Evolutionary conservation across 2,888 invertebrate species (phyloP).

Genomic region (Dioctria rufipes): DNA sequence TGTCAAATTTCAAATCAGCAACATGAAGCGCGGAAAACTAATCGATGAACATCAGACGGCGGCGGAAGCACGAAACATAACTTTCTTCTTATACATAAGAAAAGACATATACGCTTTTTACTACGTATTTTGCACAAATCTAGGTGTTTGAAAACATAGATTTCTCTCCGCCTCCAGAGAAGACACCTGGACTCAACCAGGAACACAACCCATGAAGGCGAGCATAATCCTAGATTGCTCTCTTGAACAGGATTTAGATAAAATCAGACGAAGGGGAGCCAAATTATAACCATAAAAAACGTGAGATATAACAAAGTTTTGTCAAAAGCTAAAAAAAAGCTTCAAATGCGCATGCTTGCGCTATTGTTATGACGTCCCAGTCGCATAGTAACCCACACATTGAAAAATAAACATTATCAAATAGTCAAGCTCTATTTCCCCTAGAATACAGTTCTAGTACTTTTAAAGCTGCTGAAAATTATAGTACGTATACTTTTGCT

Average conservation of each 20-base stretch:
- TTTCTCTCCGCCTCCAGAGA: no score
- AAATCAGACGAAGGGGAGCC: no score
- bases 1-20: conserved; percentile 23
- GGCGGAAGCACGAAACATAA: conserved; percentile 31
- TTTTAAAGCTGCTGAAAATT: no score
- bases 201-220: no score
- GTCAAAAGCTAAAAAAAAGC: not conserved
- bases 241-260: no score
- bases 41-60: conserved; percentile 48
- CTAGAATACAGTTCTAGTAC: no score
- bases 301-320: not conserved
- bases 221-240: no score
- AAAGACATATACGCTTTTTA: not conserved
- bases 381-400: conserved; percentile 46
- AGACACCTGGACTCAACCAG: no score
- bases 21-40: conserved; percentile 7
- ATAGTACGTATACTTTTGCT: no score
- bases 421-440: not conserved
- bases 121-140: not conserved
- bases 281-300: not conserved
- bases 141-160: no score
- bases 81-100: conserved; percentile 2
- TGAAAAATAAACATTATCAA: not conserved
- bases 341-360: conserved; percentile 20
- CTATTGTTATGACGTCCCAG: conserved; percentile 39